Evolutionary conservation across 2,888 invertebrate genomes (phyloP).

Genomic region (Agrochola circellaris): DNA sequence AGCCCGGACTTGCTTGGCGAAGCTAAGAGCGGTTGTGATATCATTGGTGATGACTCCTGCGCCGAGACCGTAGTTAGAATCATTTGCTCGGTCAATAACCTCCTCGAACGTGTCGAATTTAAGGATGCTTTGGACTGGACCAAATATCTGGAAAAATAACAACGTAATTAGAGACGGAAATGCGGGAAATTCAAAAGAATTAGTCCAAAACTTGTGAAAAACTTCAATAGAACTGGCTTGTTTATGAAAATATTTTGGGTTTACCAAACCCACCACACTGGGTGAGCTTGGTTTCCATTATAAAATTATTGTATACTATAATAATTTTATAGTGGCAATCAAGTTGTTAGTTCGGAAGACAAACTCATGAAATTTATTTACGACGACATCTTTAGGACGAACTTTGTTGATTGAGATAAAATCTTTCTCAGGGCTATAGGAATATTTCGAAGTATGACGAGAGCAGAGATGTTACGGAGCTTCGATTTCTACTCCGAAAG

Average conservation of each 20-base stretch:
- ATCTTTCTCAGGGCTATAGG: neutral
- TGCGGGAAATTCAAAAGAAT: neutral
- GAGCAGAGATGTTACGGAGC: no score
- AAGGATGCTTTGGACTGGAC: constrained; percentile 97
- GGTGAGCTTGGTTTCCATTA: no score
- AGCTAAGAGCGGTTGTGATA: constrained; percentile 94
- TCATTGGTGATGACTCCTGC: constrained; percentile 96
- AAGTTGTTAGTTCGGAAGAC: no score
- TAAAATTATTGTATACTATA: no score
- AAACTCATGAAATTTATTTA: neutral
- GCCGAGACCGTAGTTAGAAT: constrained; percentile 95
- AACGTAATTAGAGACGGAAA: neutral
- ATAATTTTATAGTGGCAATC: no score
- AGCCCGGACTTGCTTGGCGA: constrained; percentile 94
- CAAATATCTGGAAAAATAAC: constrained; percentile 93
- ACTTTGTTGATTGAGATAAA: neutral
- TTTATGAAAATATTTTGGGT: neutral
- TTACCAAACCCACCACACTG: no score
- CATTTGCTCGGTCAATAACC: constrained; percentile 95
- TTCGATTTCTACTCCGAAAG: no score
- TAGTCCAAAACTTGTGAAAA: neutral
- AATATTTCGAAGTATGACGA: neutral
- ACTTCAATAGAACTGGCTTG: neutral
- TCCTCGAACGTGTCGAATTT: constrained; percentile 96
- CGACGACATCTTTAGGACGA: neutral